Percentiles rank a stretch among this genome's conserved stretches.
These are phyloP conservation scores for Brachyhypopomus occidentalis DNA, from an alignment of 2,113 vertebrate species.

Conservation along the genomic window DNA sequence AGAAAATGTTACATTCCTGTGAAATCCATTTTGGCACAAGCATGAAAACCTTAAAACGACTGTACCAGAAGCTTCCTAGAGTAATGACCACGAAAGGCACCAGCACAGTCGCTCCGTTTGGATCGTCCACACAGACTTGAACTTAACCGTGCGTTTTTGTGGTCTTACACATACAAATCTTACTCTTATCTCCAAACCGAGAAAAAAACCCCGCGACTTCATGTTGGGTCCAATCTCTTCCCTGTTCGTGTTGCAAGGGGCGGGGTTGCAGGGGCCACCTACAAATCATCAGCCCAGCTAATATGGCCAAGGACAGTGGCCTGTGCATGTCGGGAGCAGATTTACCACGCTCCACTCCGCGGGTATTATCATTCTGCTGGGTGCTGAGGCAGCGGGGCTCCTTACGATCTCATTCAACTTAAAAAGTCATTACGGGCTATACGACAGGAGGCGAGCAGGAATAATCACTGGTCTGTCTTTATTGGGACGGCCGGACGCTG, in stretches of 20 bases:
- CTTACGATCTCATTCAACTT: conserved; percentile 65
- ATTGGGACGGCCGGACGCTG: conserved; percentile 50
- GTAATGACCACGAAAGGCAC: background rate
- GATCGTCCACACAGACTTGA: background rate
- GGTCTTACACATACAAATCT: background rate
- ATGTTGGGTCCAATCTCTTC: conserved; percentile 39
- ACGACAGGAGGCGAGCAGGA: conserved; percentile 50
- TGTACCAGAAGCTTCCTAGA: background rate
- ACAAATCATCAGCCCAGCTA: conserved; percentile 57
- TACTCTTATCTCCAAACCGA: background rate
- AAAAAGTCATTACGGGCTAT: conserved; percentile 65
- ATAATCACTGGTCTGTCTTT: conserved; percentile 56
- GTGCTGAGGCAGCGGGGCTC: conserved; percentile 63
- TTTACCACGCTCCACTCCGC: conserved; percentile 49
- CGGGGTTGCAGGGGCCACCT: background rate
- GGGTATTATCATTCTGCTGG: conserved; percentile 60
- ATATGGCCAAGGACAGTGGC: conserved; percentile 54
- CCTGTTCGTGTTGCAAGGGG: conserved; percentile 34
- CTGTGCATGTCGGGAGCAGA: conserved; percentile 54
- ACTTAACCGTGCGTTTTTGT: background rate
- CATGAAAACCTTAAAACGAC: background rate
- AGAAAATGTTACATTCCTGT: background rate
- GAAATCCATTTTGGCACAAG: background rate
- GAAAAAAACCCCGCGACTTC: background rate
- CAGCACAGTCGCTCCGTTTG: conserved; percentile 1